Base-by-base conservation (phyloP, 2,888 invertebrate genomes). In the Ophonus ardosiacus region DNA sequence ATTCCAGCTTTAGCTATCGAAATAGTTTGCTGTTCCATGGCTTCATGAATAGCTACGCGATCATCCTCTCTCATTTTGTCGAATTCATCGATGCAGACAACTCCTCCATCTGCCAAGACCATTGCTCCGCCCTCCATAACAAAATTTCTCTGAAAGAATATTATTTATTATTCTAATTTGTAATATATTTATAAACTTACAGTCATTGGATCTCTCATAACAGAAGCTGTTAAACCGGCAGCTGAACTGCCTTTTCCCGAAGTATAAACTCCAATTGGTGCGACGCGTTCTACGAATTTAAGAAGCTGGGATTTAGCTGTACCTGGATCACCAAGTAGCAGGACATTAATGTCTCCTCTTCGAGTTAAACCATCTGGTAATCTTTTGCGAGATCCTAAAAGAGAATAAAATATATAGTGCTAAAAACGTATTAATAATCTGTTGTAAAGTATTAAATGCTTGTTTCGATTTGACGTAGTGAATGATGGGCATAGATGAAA, bases 31-130 rank as follows among this genome's bases (percentile, higher is more conserved):
- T 99, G 99, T 90, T 99, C 99, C 99, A 99, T 99, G 24, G 99
- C 99, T 92, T 99, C 99, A 91, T 99, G 99, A 90, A 99, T 99
- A 61, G 99, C 99, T 7, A 99, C 99, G 87, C 99, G 93, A 91
- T 99, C 99, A 90, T 99, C 99, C 91, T 99, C 99, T 82, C 98
- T 94, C 99, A 99, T 99, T 93, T 99, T 99, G 92, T 99, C 99
- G 91, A 99, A 99, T 92, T 99, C 99, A 91, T 99, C 99, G 90
- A 99, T 99, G 91, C 99, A 99, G 0, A 99, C 99, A 0, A 99
- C 98, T 38, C 99, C 99, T 3, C 99, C 99, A 92, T 99, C 99
- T 0, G 99, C 99, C 56, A 99, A 92, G 24, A 99, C 99, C 99
- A 99, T 99, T 0, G 99, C 99, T 8, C 99, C 99, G 10, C 99